Conservation (phyloP, 2,113 vertebrate species). For the Ochotona curzoniae region DNA sequence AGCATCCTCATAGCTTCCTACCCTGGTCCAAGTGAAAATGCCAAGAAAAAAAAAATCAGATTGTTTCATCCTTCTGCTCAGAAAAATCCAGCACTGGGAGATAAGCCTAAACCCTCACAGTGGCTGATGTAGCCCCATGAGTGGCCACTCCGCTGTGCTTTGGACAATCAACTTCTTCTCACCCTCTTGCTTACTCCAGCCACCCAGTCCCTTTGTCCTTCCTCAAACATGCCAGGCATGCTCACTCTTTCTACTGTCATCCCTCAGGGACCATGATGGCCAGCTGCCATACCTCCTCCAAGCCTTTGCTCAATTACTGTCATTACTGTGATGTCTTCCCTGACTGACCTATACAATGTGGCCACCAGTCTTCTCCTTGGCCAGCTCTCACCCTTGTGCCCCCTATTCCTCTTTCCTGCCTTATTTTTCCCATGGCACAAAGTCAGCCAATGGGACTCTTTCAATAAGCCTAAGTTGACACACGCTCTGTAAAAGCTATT, state of each 20-base stretch:
- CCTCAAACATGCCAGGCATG: background rate
- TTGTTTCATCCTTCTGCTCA: background rate
- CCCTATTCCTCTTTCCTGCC: background rate
- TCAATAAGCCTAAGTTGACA: background rate
- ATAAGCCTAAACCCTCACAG: background rate
- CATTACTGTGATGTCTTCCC: background rate
- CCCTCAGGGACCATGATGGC: no score
- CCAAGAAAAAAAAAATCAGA: background rate
- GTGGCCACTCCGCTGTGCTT: no score
- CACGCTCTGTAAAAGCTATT: background rate
- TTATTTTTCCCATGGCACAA: background rate
- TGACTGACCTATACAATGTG: background rate
- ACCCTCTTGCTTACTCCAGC: background rate
- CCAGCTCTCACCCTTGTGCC: background rate
- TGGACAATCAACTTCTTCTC: no score
- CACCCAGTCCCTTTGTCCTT: background rate
- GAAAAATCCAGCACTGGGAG: background rate
- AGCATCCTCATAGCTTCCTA: background rate
- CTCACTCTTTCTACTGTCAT: background rate
- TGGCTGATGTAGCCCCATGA: background rate
- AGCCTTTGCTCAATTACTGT: background rate
- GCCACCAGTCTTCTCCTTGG: background rate
- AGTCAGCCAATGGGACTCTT: constrained; percentile 18
- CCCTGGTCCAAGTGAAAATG: background rate
- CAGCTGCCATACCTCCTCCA: no score